These are phyloP conservation scores for Elgaria multicarinata DNA, from an alignment of 2,113 vertebrate species.

Conservation along the genomic window DNA sequence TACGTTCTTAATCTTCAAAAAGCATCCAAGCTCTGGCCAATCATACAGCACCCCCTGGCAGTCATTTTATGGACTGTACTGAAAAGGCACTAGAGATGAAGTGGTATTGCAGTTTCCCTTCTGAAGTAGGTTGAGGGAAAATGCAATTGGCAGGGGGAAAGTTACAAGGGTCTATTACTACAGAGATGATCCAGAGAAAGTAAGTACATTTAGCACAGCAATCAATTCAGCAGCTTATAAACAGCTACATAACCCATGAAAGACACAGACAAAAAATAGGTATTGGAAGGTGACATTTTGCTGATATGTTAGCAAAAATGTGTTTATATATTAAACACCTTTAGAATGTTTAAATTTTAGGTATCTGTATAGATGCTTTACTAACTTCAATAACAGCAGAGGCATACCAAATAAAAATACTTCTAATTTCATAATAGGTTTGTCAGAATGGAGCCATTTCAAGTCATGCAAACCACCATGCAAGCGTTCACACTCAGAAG, in stretches of 20 bases:
- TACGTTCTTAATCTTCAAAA: background rate
- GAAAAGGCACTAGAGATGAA: constrained; percentile 11
- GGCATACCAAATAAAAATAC: fast-evolving
- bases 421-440: background rate
- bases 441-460: background rate
- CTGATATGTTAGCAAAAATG: constrained; percentile 47
- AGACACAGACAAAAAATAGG: constrained; percentile 45
- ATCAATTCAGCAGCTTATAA: constrained; percentile 40
- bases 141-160: background rate
- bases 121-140: constrained; percentile 19
- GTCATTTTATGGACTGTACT: constrained; percentile 35
- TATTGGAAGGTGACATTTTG: constrained; percentile 39
- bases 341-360: background rate
- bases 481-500: background rate
- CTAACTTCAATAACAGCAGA: constrained; percentile 9
- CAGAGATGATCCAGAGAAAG: constrained; percentile 51
- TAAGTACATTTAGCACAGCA: constrained; percentile 44
- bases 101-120: constrained; percentile 46
- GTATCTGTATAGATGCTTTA: background rate
- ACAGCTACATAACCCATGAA: constrained; percentile 44
- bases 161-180: constrained; percentile 49
- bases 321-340: too few species aligned
- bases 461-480: background rate
- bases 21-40: constrained; percentile 24
- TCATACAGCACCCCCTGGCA: constrained; percentile 71